These are phyloP conservation scores for Prunella himalayana DNA, from an alignment of 2,113 vertebrate species.

Conservation along the genomic window DNA sequence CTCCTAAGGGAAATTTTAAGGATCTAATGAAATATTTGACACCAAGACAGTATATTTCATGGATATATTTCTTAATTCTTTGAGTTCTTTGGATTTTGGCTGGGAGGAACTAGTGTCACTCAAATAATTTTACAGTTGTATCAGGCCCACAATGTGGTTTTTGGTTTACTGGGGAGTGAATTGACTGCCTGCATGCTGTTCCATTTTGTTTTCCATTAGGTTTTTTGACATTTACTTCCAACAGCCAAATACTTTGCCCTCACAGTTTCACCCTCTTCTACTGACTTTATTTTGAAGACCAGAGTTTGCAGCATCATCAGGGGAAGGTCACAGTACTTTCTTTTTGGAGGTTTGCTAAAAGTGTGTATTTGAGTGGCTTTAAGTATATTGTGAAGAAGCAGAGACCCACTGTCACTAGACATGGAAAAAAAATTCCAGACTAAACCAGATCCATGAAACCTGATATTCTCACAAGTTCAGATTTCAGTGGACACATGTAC, in stretches of 20 bases:
- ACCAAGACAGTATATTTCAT: fast-evolving
- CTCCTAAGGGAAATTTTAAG: background rate
- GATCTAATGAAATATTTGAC: background rate
- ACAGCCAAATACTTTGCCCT: background rate
- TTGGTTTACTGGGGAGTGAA: background rate
- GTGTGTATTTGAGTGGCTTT: background rate
- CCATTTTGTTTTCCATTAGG: background rate
- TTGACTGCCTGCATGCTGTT: background rate
- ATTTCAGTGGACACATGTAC: fast-evolving
- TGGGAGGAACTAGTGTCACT: background rate
- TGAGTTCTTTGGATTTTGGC: background rate
- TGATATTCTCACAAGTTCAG: background rate
- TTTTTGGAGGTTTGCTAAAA: background rate
- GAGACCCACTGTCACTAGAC: background rate
- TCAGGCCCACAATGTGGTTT: background rate
- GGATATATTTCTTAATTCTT: background rate
- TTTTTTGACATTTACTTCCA: background rate
- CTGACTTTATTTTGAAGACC: background rate
- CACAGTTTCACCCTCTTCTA: background rate
- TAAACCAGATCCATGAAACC: background rate
- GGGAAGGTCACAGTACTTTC: background rate
- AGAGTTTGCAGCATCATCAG: background rate
- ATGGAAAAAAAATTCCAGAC: fast-evolving
- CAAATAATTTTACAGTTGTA: background rate
- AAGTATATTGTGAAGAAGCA: background rate